phyloP scores from a whole-genome alignment of 2,113 vertebrate species.

The Nematolebias whitei region DNA sequence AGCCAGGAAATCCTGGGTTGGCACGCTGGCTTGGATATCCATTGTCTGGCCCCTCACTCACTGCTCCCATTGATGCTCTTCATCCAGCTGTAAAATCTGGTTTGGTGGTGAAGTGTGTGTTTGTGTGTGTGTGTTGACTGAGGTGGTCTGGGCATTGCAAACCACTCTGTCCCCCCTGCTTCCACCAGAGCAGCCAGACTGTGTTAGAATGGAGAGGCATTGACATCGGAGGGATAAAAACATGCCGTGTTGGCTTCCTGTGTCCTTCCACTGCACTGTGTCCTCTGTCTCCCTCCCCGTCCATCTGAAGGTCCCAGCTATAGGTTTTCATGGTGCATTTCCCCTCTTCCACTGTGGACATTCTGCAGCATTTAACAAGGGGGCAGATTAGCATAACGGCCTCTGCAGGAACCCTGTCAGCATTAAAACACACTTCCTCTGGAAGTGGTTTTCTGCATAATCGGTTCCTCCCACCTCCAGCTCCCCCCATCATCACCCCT shows the following conservation, averaged over 20 bases:
- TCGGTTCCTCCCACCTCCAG: constrained; percentile 52
- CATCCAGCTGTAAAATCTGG: constrained; percentile 82
- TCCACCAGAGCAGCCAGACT: constrained; percentile 39
- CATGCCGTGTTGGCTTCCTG: constrained; percentile 73
- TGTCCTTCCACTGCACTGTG: constrained; percentile 29
- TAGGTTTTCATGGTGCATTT: constrained; percentile 64
- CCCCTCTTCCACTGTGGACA: constrained; percentile 43
- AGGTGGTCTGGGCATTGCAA: constrained; percentile 4
- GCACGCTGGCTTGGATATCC: constrained; percentile 64
- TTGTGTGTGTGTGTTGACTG: constrained; percentile 22
- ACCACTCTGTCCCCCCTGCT: constrained; percentile 38
- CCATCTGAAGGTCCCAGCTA: constrained; percentile 26
- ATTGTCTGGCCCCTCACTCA: constrained; percentile 72
- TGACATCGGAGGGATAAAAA: constrained; percentile 45
- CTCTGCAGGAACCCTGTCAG: constrained; percentile 72
- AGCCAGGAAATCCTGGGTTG: constrained; percentile 80
- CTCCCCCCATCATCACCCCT: constrained; percentile 10
- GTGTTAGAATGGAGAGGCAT: constrained; percentile 44
- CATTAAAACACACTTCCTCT: constrained; percentile 71
- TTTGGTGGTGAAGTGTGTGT: constrained; percentile 49
- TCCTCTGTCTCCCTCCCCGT: neutral
- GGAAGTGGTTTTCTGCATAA: constrained; percentile 75
- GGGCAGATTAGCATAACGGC: constrained; percentile 78
- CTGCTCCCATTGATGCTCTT: constrained; percentile 78
- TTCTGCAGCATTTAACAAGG: constrained; percentile 66